Evolutionary conservation across 2,888 invertebrate species (phyloP).

Genomic region (Eudemis profundana): DNA sequence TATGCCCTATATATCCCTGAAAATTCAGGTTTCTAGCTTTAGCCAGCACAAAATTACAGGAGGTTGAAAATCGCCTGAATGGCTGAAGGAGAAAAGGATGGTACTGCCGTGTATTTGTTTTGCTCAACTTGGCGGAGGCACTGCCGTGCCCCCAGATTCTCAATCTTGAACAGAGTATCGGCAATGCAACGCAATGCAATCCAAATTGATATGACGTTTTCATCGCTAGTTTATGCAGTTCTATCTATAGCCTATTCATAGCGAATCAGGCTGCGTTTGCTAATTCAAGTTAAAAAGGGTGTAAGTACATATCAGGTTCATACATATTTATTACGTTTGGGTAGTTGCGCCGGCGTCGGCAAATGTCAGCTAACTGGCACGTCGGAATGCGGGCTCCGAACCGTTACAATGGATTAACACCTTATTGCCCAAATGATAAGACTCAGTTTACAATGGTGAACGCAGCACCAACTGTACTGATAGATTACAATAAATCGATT

Average conservation of each 20-base stretch:
- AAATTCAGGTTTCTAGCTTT: no score
- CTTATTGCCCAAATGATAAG: neutral
- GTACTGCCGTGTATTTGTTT: no score
- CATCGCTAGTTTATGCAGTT: slow-evolving; percentile 46
- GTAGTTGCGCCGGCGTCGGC: slow-evolving; percentile 48
- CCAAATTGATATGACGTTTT: slow-evolving; percentile 11
- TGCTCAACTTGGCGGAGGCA: no score
- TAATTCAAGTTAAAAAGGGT: neutral
- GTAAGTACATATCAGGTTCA: neutral
- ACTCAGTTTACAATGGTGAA: slow-evolving; percentile 11
- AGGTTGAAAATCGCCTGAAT: no score
- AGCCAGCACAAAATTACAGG: no score
- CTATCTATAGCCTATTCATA: slow-evolving; percentile 53
- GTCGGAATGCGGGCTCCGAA: slow-evolving; percentile 69
- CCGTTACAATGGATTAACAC: slow-evolving; percentile 29
- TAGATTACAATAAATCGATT: slow-evolving; percentile 34
- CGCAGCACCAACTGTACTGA: slow-evolving; percentile 1
- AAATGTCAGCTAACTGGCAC: slow-evolving; percentile 72
- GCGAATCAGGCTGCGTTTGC: slow-evolving; percentile 28
- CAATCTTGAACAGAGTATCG: neutral
- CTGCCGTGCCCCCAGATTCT: no score
- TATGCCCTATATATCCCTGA: no score
- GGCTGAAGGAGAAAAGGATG: no score
- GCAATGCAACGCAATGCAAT: neutral
- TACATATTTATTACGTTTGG: neutral